These are phyloP conservation scores for Petrocephalus microphthalmus DNA, from an alignment of 2,113 vertebrate species.

Conservation along the genomic window DNA sequence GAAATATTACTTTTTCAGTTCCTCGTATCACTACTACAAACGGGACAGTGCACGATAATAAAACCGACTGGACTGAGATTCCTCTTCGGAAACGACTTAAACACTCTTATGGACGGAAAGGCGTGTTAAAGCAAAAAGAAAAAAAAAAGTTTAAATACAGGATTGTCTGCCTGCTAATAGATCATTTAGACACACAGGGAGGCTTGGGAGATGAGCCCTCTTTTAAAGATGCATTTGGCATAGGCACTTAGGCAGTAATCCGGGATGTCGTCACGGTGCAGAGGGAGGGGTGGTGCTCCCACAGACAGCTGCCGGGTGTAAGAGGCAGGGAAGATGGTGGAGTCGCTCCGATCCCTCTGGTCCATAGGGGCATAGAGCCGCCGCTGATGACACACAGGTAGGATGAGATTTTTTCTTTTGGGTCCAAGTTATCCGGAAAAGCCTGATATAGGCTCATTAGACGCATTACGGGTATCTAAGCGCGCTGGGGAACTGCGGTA, in stretches of 20 bases:
- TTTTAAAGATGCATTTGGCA: conserved; percentile 22
- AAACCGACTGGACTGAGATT: neutral
- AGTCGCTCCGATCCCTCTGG: conserved; percentile 34
- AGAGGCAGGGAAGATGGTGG: conserved; percentile 57
- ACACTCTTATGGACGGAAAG: neutral
- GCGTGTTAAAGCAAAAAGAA: neutral
- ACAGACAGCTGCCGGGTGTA: conserved; percentile 30
- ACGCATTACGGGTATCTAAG: neutral
- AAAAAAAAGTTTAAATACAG: neutral
- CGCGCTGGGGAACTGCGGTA: neutral
- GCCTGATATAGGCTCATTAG: neutral
- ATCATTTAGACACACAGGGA: neutral
- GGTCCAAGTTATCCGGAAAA: neutral
- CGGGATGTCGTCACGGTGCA: conserved; percentile 36
- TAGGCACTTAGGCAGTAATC: conserved; percentile 28
- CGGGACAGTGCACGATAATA: neutral
- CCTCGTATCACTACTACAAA: neutral
- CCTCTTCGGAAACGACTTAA: neutral
- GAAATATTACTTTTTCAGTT: neutral
- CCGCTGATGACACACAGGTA: conserved; percentile 42
- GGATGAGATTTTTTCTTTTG: conserved; percentile 19
- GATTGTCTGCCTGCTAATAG: neutral
- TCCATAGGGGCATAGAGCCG: conserved; percentile 38
- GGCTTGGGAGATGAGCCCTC: neutral
- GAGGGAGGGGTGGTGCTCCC: conserved; percentile 32